phyloP scores from a whole-genome alignment of 1,140 invertebrate genomes.

The Anadara kagoshimensis region DNA sequence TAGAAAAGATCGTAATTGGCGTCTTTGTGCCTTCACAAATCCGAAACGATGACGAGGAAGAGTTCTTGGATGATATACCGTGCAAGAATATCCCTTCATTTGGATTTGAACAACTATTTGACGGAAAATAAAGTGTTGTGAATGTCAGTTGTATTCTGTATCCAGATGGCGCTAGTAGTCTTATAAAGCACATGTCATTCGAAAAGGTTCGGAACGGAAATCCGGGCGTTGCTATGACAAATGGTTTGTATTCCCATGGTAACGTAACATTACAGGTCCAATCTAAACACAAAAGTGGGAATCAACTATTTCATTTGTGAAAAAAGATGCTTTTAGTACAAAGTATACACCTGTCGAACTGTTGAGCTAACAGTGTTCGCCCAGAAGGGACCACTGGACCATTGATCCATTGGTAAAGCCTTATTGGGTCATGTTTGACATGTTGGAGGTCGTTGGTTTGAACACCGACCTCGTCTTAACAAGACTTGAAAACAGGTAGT shows the following conservation, averaged over 20 bases:
- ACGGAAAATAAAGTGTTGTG: conserved; percentile 39
- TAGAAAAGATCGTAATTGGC: conserved; percentile 13
- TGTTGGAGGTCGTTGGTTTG: too few species aligned
- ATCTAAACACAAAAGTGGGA: too few species aligned
- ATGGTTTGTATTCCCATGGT: conserved; percentile 42
- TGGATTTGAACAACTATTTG: conserved; percentile 22
- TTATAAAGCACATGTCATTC: conserved; percentile 33
- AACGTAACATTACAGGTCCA: conserved; percentile 49
- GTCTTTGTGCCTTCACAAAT: conserved; percentile 15
- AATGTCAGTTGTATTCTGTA: conserved; percentile 35
- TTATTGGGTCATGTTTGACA: too few species aligned
- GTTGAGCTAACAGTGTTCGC: too few species aligned
- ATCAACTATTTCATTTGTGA: too few species aligned
- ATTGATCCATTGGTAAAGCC: too few species aligned
- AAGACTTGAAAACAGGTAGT: too few species aligned
- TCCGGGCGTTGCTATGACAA: conserved; percentile 38
- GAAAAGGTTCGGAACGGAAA: conserved; percentile 44
- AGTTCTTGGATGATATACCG: conserved; percentile 12
- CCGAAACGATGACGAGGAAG: conserved; percentile 2
- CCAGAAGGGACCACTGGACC: too few species aligned
- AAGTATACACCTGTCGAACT: too few species aligned
- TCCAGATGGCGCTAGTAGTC: conserved; percentile 39
- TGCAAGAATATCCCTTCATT: conserved; percentile 27
- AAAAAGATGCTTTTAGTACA: too few species aligned
- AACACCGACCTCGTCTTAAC: too few species aligned